Evolutionary conservation across 2,888 invertebrate genomes (phyloP), one percentile per base, ranked within the genome.

Genomic region (Chymomyza caudatula): DNA sequence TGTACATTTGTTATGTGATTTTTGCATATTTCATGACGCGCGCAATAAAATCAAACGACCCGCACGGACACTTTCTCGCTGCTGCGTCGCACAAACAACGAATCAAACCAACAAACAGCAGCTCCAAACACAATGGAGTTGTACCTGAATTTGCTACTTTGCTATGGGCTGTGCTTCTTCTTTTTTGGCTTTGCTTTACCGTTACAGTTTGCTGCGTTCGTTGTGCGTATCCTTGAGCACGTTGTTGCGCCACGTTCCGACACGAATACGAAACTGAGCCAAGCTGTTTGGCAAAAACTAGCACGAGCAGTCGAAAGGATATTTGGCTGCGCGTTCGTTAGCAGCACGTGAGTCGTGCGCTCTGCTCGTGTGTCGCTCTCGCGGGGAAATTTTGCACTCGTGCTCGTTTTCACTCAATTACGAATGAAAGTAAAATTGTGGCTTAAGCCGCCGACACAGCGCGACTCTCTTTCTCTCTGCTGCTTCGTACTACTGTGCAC

Each of bases 201-300:
- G 58, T 11, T 37, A 11, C 29, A 6, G 25, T 6, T 6, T 25
- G 25, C 25, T 44, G 49, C 51, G 60, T 58, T 62, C 29, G 56
- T 62, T 60, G 52, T 78, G 86, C 88, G 88, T 87, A 88, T 85
- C 88, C 87, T 86, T 85, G 74, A 87, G 82, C 81, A 87, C 85
- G 80, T 79, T 84, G 89, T 88, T 88, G 88, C 90, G 89, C 76
- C 87, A 88, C 88, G 90, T 90, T 89, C 89, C 88, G 88, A 88
- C 87, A 90, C 90, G 88, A 89, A 90, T 90, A 87, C 89, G 89
- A 89, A 90, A 90, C 90, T 90, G 89, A 90, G 88, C 81, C 72
- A 63, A 74, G 75, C 60, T 57, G 71, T 69, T n/a, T 81, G 75
- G 86, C 88, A 86, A 88, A 88, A 87, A 87, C 67, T 73, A 73